Evolutionary conservation across 2,888 invertebrate genomes (phyloP).

Genomic region (Bellardia bayeri): DNA sequence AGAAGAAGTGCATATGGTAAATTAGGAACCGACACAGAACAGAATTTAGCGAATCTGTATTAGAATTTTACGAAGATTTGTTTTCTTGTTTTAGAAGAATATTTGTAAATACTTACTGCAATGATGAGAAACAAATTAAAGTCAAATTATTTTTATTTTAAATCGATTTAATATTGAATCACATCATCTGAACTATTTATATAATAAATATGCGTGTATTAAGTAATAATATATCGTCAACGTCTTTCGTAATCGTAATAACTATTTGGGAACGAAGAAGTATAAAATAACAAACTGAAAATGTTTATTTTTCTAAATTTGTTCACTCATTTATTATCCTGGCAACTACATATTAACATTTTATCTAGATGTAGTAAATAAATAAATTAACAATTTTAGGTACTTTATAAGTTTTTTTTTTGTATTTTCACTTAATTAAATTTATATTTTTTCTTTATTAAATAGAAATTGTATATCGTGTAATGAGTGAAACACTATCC

Average conservation of each 20-base stretch:
- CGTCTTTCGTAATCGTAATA: slow-evolving; percentile 26
- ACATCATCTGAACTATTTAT: slow-evolving; percentile 60
- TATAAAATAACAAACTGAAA: slow-evolving; percentile 18
- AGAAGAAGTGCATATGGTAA: too few species aligned
- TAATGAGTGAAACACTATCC: slow-evolving; percentile 40
- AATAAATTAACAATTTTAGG: slow-evolving; percentile 6
- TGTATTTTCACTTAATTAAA: slow-evolving; percentile 46
- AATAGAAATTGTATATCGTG: slow-evolving; percentile 55
- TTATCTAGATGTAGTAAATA: background rate
- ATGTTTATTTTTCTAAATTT: slow-evolving; percentile 4
- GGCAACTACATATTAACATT: slow-evolving; percentile 47
- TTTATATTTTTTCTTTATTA: slow-evolving; percentile 43
- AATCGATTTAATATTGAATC: slow-evolving; percentile 49
- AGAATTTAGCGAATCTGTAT: too few species aligned
- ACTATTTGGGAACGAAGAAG: slow-evolving; percentile 23
- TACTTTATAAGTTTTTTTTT: background rate
- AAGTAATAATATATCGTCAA: slow-evolving; percentile 26
- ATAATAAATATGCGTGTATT: slow-evolving; percentile 59
- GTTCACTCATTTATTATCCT: slow-evolving; percentile 55
- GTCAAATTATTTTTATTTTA: background rate
- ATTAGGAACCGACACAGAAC: too few species aligned
- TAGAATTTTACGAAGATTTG: too few species aligned
- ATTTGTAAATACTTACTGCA: too few species aligned
- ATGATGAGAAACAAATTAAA: background rate
- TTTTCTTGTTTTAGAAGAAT: too few species aligned